These are phyloP conservation scores for Halcyon chelicuti DNA, from an alignment of 2,797 vertebrate species.

Conservation along the genomic window DNA sequence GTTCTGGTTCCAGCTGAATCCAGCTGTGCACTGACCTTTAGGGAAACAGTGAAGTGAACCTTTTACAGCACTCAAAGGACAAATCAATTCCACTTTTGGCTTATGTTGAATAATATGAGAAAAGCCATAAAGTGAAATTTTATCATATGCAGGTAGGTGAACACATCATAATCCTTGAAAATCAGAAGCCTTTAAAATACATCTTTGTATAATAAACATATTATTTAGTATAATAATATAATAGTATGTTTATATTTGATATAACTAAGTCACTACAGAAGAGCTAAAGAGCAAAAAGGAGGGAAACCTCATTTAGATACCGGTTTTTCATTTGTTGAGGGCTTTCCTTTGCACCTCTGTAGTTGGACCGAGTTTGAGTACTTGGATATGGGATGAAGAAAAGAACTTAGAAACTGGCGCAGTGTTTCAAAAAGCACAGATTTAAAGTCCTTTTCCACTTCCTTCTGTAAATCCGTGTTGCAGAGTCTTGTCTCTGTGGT, in stretches of 20 bases:
- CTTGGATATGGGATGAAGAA: too few species aligned
- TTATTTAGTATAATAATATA: background rate
- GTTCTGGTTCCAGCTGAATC: background rate
- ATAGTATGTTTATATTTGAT: background rate
- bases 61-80: background rate
- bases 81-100: background rate
- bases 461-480: background rate
- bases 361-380: accelerated
- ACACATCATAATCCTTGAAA: too few species aligned
- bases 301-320: background rate
- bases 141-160: background rate
- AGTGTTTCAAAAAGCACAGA: background rate
- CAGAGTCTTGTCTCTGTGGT: background rate
- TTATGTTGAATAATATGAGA: background rate
- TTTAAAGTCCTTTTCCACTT: background rate
- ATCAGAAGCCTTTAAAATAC: background rate
- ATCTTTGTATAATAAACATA: background rate
- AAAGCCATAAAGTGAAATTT: background rate
- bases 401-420: too few species aligned
- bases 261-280: background rate
- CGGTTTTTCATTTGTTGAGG: background rate
- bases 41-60: background rate
- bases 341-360: background rate
- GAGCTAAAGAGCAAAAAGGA: background rate
- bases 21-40: background rate